These are phyloP conservation scores for Alethe castanea DNA, from an alignment of 2,113 vertebrate genomes.

Conservation along the genomic window DNA sequence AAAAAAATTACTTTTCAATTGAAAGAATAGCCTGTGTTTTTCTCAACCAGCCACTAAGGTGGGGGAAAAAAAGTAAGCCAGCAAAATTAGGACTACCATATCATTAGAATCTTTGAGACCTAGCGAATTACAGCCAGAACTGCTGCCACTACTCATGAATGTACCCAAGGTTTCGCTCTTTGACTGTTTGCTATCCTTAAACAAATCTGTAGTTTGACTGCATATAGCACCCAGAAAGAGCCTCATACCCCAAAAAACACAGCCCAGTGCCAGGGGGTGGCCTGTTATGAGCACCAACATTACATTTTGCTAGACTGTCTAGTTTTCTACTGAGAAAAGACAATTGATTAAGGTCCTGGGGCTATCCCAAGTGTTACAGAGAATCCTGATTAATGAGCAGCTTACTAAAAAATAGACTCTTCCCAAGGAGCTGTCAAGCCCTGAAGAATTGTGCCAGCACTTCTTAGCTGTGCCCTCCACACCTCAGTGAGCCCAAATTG, in stretches of 20 bases:
- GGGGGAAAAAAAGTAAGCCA: accelerated
- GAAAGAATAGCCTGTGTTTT: not conserved
- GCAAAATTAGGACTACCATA: not conserved
- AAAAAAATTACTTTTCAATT: not conserved
- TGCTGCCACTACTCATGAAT: not conserved
- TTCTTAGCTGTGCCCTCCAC: constrained; percentile 15
- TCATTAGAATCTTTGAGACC: not conserved
- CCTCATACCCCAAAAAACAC: not conserved
- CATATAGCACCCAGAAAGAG: not conserved
- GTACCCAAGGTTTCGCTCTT: not conserved
- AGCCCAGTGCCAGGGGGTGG: not conserved
- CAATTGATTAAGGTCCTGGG: not conserved
- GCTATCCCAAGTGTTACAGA: not conserved
- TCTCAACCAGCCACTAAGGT: not conserved
- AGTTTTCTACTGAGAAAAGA: not conserved
- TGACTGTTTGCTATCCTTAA: not conserved
- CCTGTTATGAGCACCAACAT: not conserved
- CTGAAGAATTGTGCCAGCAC: constrained; percentile 20
- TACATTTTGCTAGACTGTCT: not conserved
- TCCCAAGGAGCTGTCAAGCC: constrained; percentile 20
- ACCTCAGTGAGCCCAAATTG: constrained; percentile 46
- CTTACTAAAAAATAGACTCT: constrained; percentile 7
- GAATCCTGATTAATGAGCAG: constrained; percentile 30
- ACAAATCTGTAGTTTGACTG: not conserved
- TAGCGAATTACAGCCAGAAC: not conserved